These are phyloP conservation scores for Coregonus ussuriensis DNA, from an alignment of 2,797 vertebrate species.

Conservation along the genomic window DNA sequence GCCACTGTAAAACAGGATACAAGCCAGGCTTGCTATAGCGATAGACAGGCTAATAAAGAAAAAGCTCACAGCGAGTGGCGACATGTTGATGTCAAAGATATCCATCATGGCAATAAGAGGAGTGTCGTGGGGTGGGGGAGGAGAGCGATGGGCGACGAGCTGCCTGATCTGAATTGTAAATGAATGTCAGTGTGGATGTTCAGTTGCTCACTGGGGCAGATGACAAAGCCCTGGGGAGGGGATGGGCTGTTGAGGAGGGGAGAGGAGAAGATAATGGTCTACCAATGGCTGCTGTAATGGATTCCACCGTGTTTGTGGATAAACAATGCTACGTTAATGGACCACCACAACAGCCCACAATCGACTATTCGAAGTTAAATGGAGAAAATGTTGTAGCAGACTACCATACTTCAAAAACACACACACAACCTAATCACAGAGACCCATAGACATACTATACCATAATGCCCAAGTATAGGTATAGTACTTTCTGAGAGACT, in stretches of 20 bases:
- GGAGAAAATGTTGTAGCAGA: no score
- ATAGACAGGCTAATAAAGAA: no score
- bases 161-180: conserved; percentile 46
- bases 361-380: no score
- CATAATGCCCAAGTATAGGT: no score
- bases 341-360: no score
- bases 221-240: conserved; percentile 8
- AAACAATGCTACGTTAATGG: no score
- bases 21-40: not conserved
- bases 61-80: not conserved
- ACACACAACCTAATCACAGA: no score
- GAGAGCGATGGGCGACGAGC: conserved; percentile 15
- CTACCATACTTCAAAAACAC: no score
- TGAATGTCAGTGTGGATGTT: conserved; percentile 20
- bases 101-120: not conserved
- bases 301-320: no score
- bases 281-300: no score
- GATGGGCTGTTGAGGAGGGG: not conserved
- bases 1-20: not conserved
- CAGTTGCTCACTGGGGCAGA: not conserved
- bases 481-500: not conserved
- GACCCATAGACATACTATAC: no score
- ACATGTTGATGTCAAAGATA: conserved; percentile 28
- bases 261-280: not conserved
- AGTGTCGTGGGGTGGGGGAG: conserved; percentile 22